Base-by-base conservation (phyloP, 2,888 invertebrate genomes). In the Sminthurides aquaticus region DNA sequence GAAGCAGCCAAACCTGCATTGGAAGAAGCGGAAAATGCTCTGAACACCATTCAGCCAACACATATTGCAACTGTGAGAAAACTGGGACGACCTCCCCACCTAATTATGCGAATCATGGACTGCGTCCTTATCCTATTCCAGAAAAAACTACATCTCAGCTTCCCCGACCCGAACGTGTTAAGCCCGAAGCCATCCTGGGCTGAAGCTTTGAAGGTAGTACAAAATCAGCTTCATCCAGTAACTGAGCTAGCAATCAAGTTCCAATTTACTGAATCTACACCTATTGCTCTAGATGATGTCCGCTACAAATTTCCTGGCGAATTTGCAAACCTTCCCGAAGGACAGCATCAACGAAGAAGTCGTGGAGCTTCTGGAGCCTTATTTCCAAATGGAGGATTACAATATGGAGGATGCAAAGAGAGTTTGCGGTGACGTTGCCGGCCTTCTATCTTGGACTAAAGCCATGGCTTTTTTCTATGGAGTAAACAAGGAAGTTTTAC, bases 51-150 rank as follows among this genome's bases (percentile, higher is more conserved):
- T 66, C 96, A 96, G 78, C 95, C 94, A 49, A 93, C 95, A 2
- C 95, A 97, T 77, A 97, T 97, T 73, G 88, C 94, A 1, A 93
- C 93, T 58, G 96, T 97, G 0, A 83, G 96, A 72, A 97, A 97
- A 79, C 80, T 97, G 62, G 96, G 94, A 8, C 84, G 96, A 69
- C 97, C 97, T 0, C 97, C 97, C 0, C 96, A 96, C 81, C 82
- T 97, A 11, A 97, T 97, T 48, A 83, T 97, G 96, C 84, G 96
- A 69, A 97, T 97, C 74, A 97, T 97, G 97, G 97, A 97, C 79
- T 93, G 92, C 77, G 96, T 95, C 0, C 78, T 96, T 74, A 89
- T 97, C 74, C 80, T 97, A 26, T 97, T 97, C 78, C 94, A 95
- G 81, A 84, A 92, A 69, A 88, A 88, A 79, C 78, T 95, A 56